Evolutionary conservation across 2,888 invertebrate genomes (phyloP).

Genomic region (Alcis repandata): DNA sequence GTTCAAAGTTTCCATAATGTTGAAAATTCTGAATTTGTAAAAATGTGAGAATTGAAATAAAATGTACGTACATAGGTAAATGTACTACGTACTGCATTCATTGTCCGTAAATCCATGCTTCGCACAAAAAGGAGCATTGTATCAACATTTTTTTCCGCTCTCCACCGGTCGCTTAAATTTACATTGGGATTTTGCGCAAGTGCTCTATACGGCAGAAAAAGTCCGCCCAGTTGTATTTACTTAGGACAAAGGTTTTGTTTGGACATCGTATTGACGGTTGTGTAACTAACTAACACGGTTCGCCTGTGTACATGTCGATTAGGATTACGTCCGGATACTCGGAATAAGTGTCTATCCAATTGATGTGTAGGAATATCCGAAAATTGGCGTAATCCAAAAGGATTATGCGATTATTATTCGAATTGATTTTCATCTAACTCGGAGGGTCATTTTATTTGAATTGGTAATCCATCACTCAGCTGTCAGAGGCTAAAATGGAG

Average conservation of each 20-base stretch:
- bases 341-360: slow-evolving; percentile 18
- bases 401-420: slow-evolving; percentile 14
- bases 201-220: slow-evolving; percentile 44
- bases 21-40: not conserved
- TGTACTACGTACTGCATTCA: slow-evolving; percentile 25
- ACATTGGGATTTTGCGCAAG: slow-evolving; percentile 42
- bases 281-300: slow-evolving; percentile 38
- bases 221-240: slow-evolving; percentile 48
- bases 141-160: slow-evolving; percentile 32
- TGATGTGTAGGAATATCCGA: slow-evolving; percentile 3
- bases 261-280: slow-evolving; percentile 46
- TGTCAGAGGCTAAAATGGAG: slow-evolving; percentile 50
- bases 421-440: slow-evolving; percentile 23
- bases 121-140: slow-evolving; percentile 32
- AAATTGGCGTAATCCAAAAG: slow-evolving; percentile 9
- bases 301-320: slow-evolving; percentile 35
- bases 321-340: slow-evolving; percentile 32
- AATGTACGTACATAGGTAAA: slow-evolving; percentile 8
- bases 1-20: not conserved
- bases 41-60: slow-evolving; percentile 13
- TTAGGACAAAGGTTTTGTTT: slow-evolving; percentile 55
- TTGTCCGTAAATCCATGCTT: slow-evolving; percentile 35
- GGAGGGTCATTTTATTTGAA: slow-evolving; percentile 47
- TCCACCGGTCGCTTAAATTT: slow-evolving; percentile 41
- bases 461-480: slow-evolving; percentile 52